A percentile compares a stretch with the other conserved stretches of the same genome.
Conservation (phyloP, 92 coral and sea anemone genomes). For the Umimayanthus kanabou region DNA sequence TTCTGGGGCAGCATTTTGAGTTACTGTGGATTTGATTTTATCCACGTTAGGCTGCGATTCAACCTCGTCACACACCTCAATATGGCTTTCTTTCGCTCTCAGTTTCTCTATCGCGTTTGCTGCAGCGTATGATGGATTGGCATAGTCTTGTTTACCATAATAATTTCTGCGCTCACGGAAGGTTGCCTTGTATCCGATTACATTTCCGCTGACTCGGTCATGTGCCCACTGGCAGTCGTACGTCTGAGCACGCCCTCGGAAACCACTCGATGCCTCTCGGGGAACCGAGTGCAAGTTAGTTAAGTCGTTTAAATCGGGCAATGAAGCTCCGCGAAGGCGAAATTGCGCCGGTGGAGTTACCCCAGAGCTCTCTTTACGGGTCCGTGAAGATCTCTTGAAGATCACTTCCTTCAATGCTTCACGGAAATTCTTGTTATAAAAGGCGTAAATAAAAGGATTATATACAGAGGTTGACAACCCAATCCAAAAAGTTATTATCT, state of each 20-base stretch:
- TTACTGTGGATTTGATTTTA: neutral
- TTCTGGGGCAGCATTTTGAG: neutral
- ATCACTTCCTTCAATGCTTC: conserved; percentile 65
- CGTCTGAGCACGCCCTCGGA: neutral
- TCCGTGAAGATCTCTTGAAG: conserved; percentile 30
- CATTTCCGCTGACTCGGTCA: neutral
- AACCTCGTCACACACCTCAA: neutral
- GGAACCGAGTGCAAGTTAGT: neutral
- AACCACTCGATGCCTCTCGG: neutral
- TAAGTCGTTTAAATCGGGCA: conserved; percentile 15
- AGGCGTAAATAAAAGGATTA: conserved; percentile 77
- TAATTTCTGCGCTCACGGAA: neutral
- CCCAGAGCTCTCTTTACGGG: neutral
- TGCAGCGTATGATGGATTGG: neutral
- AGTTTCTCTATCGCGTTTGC: neutral
- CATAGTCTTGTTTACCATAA: neutral
- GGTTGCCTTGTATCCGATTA: neutral
- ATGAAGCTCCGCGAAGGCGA: conserved; percentile 42
- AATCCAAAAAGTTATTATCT: conserved; percentile 78
- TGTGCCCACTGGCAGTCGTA: conserved; percentile 7
- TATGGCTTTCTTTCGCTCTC: neutral
- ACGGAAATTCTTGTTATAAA: conserved; percentile 79
- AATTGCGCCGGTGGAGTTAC: neutral
- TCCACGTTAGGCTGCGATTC: neutral
- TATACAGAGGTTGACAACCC: conserved; percentile 77